Percentiles rank a stretch among this genome's conserved stretches.
phyloP scores from a whole-genome alignment of 1,140 invertebrate genomes.

The Drosophila sp. region DNA sequence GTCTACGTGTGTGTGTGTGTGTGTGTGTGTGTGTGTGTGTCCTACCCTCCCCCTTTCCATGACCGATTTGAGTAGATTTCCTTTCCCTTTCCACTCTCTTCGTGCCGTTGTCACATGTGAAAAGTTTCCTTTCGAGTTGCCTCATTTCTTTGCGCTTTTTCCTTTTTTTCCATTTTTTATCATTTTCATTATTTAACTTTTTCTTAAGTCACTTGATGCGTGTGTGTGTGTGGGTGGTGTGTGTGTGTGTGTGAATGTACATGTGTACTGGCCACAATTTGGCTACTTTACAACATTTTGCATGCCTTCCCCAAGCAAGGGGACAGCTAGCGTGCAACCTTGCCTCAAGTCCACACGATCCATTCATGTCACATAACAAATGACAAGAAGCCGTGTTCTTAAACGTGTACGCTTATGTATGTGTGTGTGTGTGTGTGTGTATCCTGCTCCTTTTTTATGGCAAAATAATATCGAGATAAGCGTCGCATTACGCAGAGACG shows the following conservation, averaged over 20 bases:
- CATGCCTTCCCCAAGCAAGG: conserved; percentile 25
- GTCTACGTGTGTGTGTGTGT: not conserved
- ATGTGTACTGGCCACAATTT: conserved; percentile 44
- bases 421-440: conserved; percentile 53
- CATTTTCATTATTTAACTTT: conserved; percentile 38
- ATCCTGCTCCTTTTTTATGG: conserved; percentile 61
- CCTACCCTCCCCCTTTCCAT: not conserved
- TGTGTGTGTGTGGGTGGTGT: not conserved
- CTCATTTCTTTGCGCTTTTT: conserved; percentile 26
- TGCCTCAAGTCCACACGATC: conserved; percentile 6
- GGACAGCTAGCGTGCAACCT: not conserved
- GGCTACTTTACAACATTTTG: conserved; percentile 67
- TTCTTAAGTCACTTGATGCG: conserved; percentile 12
- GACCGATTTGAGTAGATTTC: not conserved
- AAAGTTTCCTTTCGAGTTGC: conserved; percentile 56
- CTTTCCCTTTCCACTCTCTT: not conserved
- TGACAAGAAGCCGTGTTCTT: conserved; percentile 51
- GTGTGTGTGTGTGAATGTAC: conserved; percentile 7
- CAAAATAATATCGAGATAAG: conserved; percentile 80
- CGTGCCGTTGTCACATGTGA: conserved; percentile 64
- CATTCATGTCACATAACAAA: conserved; percentile 66
- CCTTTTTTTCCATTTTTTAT: conserved; percentile 8
- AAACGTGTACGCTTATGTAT: not conserved
- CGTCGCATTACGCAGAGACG: conserved; percentile 52
- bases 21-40: conserved; percentile 4